These are phyloP conservation scores for Malaclemys terrapin DNA, from an alignment of 2,113 vertebrate genomes.

Conservation along the genomic window DNA sequence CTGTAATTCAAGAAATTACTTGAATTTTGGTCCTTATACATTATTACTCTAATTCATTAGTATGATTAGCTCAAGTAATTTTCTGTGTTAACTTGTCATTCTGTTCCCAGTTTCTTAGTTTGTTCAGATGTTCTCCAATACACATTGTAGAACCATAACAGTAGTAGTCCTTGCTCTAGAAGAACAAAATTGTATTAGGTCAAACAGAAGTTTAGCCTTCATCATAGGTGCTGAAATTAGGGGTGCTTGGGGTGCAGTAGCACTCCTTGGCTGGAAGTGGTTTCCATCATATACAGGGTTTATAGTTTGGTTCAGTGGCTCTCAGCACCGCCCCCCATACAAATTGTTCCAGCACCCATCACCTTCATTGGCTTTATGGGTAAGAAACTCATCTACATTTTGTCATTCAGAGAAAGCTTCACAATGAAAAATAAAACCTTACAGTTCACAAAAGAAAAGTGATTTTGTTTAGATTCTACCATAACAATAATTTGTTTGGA, in stretches of 20 bases:
- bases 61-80: background rate
- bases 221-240: no score
- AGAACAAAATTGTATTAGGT: background rate
- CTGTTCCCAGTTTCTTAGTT: background rate
- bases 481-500: background rate
- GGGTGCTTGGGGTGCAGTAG: no score
- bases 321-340: no score
- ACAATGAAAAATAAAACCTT: background rate
- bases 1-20: background rate
- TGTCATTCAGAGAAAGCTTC: background rate
- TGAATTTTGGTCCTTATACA: background rate
- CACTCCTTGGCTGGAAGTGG: no score
- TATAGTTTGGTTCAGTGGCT: no score
- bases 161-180: background rate
- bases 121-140: background rate
- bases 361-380: background rate
- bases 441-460: background rate
- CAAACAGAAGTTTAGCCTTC: background rate
- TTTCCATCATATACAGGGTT: no score
- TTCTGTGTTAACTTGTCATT: background rate
- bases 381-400: no score
- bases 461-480: background rate
- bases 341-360: no score
- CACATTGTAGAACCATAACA: background rate
- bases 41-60: background rate